Evolutionary conservation across 2,888 invertebrate genomes (phyloP), one percentile per base, ranked within the genome.

Genomic region (Plagiodera versicolora): DNA sequence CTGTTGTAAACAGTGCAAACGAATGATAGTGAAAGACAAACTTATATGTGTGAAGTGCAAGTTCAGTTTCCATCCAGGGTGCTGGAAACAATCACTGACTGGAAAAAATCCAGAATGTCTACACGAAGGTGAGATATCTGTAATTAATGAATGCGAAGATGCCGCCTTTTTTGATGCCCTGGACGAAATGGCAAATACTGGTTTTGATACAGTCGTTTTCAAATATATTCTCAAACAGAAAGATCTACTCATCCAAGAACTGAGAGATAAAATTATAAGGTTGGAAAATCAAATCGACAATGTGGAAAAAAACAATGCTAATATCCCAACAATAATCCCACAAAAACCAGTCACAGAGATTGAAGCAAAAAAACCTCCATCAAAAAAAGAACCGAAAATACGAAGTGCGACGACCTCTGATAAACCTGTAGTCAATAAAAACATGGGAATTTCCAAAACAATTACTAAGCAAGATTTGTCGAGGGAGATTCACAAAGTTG

Each of bases 201-300:
- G 16, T 24, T 3, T 51, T 51, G 57, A 57, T 45, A 51, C 30
- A 51, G 30, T 19, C 45, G 30, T 57, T 0, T 46, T 57, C 24
- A 57, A 24, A 50, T 57, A 57, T 57, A 57, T 57, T 57, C 11
- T 57, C 18, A 50, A 57, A 10, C 57, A 57, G 39, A 44, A 57
- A 24, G 57, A 57, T 57, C 1, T 17, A 16, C 20, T 50, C 19
- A 57, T 50, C 45, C 30, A 57, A 20, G 50, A 57, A 57, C 39
- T 57, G 28, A 18, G 48, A 19, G 50, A 50, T 44, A 57, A 57
- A 57, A 50, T 57, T 20, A 49, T 18, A 49, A 49, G 50, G 17
- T 35, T 44, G 57, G 50, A 49, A 50, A 44, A 39, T 49, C 57
- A 57, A 24, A 57, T 57, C 30, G 28, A 28, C 1, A 54, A 20